Evolutionary conservation across 2,113 vertebrate genomes (phyloP).

Genomic region (Paracanthobrama guichenoti): DNA sequence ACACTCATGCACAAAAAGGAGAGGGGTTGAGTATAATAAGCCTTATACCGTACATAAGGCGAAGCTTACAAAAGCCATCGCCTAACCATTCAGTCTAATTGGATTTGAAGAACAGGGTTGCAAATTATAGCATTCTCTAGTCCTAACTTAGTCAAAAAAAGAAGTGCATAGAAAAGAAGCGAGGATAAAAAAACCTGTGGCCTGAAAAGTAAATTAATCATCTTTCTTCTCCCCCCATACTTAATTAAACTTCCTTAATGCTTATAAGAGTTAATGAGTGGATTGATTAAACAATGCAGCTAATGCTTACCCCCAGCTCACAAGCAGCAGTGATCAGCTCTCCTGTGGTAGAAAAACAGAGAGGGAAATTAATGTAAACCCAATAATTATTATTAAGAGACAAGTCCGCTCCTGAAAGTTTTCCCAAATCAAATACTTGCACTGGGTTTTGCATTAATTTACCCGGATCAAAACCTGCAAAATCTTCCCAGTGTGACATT

Average conservation of each 20-base stretch:
- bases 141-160: conserved; percentile 95
- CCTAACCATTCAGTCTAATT: conserved; percentile 99
- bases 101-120: conserved; percentile 99
- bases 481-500: conserved; percentile 99
- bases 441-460: conserved; percentile 99
- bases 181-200: conserved; percentile 85
- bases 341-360: conserved; percentile 96
- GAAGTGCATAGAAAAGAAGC: conserved; percentile 75
- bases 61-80: conserved; percentile 98
- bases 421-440: conserved; percentile 99
- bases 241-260: conserved; percentile 99
- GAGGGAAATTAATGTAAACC: conserved; percentile 97
- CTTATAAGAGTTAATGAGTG: conserved; percentile 99
- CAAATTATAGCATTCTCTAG: conserved; percentile 99
- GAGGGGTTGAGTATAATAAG: conserved; percentile 97
- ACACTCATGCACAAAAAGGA: conserved; percentile 70
- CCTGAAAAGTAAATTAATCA: conserved; percentile 99
- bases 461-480: conserved; percentile 97
- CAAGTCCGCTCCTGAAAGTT: conserved; percentile 97
- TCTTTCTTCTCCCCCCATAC: conserved; percentile 86
- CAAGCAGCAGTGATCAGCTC: conserved; percentile 99
- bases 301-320: conserved; percentile 99
- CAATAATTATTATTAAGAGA: conserved; percentile 99
- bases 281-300: conserved; percentile 99
- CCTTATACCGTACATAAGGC: conserved; percentile 98